phyloP scores from a whole-genome alignment of 2,888 invertebrate genomes.

The Xanthia togata region DNA sequence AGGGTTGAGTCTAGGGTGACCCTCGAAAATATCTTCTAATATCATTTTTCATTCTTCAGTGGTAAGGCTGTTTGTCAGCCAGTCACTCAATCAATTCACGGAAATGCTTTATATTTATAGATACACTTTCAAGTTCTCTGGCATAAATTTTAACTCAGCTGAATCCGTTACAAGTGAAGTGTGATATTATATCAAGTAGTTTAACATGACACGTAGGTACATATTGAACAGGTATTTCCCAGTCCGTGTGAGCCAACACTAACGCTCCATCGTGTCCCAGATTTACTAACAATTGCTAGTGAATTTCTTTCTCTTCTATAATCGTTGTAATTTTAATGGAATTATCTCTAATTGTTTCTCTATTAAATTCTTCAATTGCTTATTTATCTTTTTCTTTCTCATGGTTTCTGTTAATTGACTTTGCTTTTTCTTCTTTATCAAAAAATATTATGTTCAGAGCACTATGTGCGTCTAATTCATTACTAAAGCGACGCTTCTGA shows the following conservation, averaged over 20 bases:
- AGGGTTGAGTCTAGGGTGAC: background rate
- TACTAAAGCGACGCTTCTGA: conserved; percentile 11
- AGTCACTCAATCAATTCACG: conserved; percentile 13
- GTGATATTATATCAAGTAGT: conserved; percentile 38
- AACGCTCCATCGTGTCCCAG: conserved; percentile 41
- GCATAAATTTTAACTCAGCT: conserved; percentile 29
- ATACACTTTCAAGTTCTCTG: conserved; percentile 36
- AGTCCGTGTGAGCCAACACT: conserved; percentile 41
- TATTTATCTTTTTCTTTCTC: conserved; percentile 38
- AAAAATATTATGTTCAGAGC: background rate
- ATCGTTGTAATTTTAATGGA: conserved; percentile 60
- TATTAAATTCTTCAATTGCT: conserved; percentile 42
- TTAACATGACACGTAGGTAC: conserved; percentile 40
- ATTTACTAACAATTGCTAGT: conserved; percentile 54
- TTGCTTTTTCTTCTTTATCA: background rate
- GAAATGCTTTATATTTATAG: conserved; percentile 28
- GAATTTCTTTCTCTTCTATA: conserved; percentile 52
- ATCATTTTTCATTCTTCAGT: background rate
- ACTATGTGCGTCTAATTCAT: conserved; percentile 20
- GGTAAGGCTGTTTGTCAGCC: conserved; percentile 13
- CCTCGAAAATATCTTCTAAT: background rate
- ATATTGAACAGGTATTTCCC: conserved; percentile 58
- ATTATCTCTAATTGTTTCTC: conserved; percentile 60
- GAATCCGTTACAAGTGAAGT: conserved; percentile 44
- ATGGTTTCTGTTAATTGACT: conserved; percentile 23